Evolutionary conservation across 2,797 vertebrate species (phyloP).

Genomic region (Antrozous pallidus): DNA sequence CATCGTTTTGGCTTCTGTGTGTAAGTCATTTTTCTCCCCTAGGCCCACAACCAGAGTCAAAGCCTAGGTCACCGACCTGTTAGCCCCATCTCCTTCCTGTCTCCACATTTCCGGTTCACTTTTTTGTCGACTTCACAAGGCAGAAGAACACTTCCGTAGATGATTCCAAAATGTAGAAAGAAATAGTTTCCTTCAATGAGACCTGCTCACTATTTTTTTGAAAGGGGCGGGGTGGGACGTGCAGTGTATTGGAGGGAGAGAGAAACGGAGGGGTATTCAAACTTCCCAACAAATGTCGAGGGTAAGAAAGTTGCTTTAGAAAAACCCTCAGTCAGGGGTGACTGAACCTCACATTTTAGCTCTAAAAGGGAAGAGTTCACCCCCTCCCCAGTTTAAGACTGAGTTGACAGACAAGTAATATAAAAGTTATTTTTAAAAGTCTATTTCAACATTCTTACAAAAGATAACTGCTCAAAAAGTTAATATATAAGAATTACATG

Average conservation of each 20-base stretch:
- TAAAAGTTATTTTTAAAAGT: slow-evolving; percentile 39
- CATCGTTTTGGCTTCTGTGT: slow-evolving; percentile 66
- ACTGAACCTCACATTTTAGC: not conserved
- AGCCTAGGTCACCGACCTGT: slow-evolving; percentile 71
- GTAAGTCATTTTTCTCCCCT: slow-evolving; percentile 62
- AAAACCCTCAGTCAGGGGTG: slow-evolving; percentile 23
- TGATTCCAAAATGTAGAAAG: not conserved
- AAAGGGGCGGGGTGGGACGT: not conserved
- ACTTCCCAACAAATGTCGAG: not conserved
- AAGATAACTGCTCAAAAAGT: slow-evolving; percentile 40
- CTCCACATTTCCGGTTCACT: not conserved
- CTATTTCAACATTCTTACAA: slow-evolving; percentile 33
- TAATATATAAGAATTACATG: slow-evolving; percentile 38
- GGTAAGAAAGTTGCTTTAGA: slow-evolving; percentile 4
- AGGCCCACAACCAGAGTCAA: slow-evolving; percentile 55
- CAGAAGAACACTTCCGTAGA: not conserved
- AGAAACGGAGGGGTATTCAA: slow-evolving; percentile 37
- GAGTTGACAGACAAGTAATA: not conserved
- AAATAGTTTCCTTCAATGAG: slow-evolving; percentile 37
- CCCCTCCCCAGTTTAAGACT: not conserved
- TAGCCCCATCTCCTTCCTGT: slow-evolving; percentile 42
- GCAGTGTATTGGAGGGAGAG: not conserved
- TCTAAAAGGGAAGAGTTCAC: slow-evolving; percentile 28
- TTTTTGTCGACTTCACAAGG: slow-evolving; percentile 31
- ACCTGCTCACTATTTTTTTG: slow-evolving; percentile 31